Base-by-base conservation (phyloP, 2,888 invertebrate species). In the Metacarcinus magister region DNA sequence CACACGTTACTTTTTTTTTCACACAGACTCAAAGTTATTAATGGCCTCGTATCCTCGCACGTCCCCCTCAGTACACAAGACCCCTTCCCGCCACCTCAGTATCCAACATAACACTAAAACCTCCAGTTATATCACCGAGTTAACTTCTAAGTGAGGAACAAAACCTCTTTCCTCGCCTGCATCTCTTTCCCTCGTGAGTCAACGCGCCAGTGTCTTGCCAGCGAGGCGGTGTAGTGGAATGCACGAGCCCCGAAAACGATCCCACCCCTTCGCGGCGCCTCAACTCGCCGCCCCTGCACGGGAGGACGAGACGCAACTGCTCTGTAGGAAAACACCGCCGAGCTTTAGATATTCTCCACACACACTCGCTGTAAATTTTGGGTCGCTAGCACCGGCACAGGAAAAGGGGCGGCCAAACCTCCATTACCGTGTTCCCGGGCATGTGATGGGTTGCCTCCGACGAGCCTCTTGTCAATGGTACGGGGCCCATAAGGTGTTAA, bases 401-500 rank as follows among this genome's bases (percentile, higher is more conserved):
- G 87, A 39, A 87, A 87, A 87, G 39, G 87, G 87, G 87, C 87
- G 87, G 87, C 87, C 87, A 87, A 19, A 39, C 87, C 87, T 39
- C 87, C 87, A 32, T 87, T 87, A 87, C 87, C 39, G 39, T 39
- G 39, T 87, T 87, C 87, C 16, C 19, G 87, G 87, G 39, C 28
- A 87, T 32, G 87, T 87, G 87, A 87, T 87, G 87, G 87, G 87
- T 87, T 87, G 87, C 87, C 87, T 82, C 75, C 75, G 75, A 82
- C 75, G 75, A 82, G 75, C 75, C 75, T 87, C 87, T 87, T 87
- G 87, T 87, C 87, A 87, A 87, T 87, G 87, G 87, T 87, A 39
- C 87, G 87, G 87, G 87, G 32, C 87, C 87, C 87, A 87, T 87
- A 87, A 87, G 87, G 87, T 87, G 87, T 87, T 87, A 87, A 87